These are phyloP conservation scores for Plectropomus leopardus DNA, from an alignment of 2,113 vertebrate species.

Conservation along the genomic window DNA sequence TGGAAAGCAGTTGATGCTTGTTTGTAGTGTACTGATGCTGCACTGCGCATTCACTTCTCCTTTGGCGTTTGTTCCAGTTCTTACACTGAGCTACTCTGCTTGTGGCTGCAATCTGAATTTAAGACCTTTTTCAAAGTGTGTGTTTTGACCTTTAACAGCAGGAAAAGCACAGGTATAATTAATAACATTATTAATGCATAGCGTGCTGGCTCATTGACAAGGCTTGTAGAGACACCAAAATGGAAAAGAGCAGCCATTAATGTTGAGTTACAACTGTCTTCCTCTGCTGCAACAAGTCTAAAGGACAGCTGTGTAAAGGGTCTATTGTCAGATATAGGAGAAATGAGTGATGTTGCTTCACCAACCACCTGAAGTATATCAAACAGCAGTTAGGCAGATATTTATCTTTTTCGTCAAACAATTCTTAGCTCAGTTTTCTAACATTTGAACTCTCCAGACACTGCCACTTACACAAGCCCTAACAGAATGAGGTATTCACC, in stretches of 20 bases:
- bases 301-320: neutral
- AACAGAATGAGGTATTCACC: neutral
- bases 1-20: neutral
- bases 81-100: neutral
- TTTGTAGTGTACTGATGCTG: neutral
- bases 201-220: neutral
- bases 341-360: no score
- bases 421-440: neutral
- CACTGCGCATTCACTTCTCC: neutral
- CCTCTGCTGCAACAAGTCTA: neutral
- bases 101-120: neutral
- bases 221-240: neutral
- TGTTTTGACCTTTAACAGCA: neutral
- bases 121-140: neutral
- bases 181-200: slow-evolving; percentile 3
- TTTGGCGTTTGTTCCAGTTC: neutral
- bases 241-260: neutral
- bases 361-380: neutral
- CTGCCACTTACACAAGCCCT: neutral
- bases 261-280: neutral
- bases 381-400: neutral
- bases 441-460: neutral
- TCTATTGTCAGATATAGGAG: neutral
- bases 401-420: neutral
- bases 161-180: slow-evolving; percentile 4